Base-by-base conservation (phyloP, 64 coral and sea anemone species). In the Montipora foliosa region DNA sequence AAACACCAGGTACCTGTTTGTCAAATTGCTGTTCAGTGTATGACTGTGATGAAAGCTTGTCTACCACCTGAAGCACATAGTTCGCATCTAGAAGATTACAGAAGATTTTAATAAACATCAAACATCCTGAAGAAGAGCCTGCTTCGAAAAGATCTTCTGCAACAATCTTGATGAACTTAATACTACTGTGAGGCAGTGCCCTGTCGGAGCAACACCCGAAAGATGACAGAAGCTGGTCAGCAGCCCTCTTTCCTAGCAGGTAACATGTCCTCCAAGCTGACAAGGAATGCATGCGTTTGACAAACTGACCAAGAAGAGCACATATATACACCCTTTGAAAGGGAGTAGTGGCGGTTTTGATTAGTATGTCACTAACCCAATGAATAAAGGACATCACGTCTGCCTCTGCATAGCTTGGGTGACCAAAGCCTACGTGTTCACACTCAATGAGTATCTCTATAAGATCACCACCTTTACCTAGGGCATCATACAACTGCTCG, bases 371-470 rank as follows among this genome's bases (percentile, higher is more conserved):
- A 4, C 14, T 3, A 8, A 93, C 15, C 91, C 91, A 93, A 0
- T 87, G 19, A 1, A 92, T 47, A 21, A 82, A 83, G 6, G 0
- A 17, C 1, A n/a, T 13, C 0, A 53, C 22, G 12, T 91, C 90
- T 0, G 0, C 5, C 37, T 37, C 37, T 16, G 14, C 8, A 91
- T 60, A 91, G 64, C 66, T 70, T n/a, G 50, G 67, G 5, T 75
- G 78, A 12, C 91, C 91, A 79, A 87, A 93, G 2, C 91, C 91
- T 12, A 93, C 3, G 51, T 93, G 91, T 70, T 93, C 91, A 70
- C 91, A 87, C 52, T 93, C 75, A 47, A 87, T 93, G 15, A 93
- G 46, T 12, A 67, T 14, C 16, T 87, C 82, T 16, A 75, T 91
- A 37, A 87, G 17, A 69, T 87, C 16, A 21, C 75, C 44, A 12